Evolutionary conservation across 2,113 vertebrate genomes (phyloP).

Genomic region (Hiodon alosoides): DNA sequence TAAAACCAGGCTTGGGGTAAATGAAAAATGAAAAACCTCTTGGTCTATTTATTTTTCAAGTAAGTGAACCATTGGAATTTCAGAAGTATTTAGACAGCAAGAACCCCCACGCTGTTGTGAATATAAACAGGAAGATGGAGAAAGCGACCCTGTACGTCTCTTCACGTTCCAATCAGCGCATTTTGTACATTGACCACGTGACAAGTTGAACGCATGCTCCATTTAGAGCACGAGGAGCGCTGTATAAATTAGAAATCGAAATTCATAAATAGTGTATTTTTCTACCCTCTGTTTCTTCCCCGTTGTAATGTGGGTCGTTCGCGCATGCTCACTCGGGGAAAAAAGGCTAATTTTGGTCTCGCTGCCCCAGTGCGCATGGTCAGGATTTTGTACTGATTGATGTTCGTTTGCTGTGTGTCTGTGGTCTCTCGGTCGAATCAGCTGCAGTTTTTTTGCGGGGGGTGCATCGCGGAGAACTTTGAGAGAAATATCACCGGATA

Average conservation of each 20-base stretch:
- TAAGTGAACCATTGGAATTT: too few species aligned
- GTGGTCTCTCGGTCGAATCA: conserved; percentile 25
- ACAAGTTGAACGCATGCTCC: conserved; percentile 36
- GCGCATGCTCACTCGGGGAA: conserved; percentile 37
- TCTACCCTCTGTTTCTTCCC: not conserved
- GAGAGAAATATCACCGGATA: conserved; percentile 13
- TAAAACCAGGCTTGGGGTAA: too few species aligned
- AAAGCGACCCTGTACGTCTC: not conserved
- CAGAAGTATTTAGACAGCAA: too few species aligned
- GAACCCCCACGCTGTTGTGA: too few species aligned
- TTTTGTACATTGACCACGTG: conserved; percentile 34
- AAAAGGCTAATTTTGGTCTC: conserved; percentile 24
- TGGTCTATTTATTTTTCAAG: too few species aligned
- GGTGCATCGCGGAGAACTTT: conserved; percentile 31
- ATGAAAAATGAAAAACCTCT: too few species aligned
- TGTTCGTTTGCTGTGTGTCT: conserved; percentile 26
- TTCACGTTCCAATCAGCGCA: conserved; percentile 15
- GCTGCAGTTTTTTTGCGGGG: conserved; percentile 30
- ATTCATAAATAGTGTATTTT: conserved; percentile 5
- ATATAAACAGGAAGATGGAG: too few species aligned
- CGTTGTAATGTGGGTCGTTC: not conserved
- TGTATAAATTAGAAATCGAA: not conserved
- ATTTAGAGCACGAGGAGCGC: conserved; percentile 1
- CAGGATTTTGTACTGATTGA: conserved; percentile 31
- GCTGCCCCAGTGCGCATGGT: conserved; percentile 27